Conservation (phyloP, 2,113 vertebrate species). For the Prunella fulvescens region DNA sequence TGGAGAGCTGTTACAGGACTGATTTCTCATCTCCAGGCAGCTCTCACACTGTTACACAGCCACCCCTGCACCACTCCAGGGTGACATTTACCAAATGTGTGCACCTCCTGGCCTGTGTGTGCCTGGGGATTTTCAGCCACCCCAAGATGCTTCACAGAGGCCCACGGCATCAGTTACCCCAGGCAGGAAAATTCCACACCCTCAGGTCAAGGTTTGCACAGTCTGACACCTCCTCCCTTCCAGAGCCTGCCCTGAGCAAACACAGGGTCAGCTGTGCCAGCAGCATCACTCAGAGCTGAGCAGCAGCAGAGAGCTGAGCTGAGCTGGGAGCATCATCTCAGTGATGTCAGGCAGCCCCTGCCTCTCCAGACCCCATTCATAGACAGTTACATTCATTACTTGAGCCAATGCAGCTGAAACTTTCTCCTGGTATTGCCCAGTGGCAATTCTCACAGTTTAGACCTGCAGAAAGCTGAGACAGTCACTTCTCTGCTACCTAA, state of each 20-base stretch:
- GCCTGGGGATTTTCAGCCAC: not conserved
- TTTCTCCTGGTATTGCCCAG: fast-evolving
- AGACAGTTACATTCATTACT: fast-evolving
- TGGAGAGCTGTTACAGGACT: not conserved
- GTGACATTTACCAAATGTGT: not conserved
- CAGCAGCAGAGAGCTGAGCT: not conserved
- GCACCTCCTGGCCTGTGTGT: not conserved
- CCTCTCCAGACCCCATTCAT: not conserved
- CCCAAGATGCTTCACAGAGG: not conserved
- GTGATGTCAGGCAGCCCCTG: not conserved
- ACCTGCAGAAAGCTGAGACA: not conserved
- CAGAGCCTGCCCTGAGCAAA: not conserved
- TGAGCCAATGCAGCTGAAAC: not conserved
- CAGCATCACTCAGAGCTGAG: not conserved
- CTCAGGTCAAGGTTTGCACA: not conserved
- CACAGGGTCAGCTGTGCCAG: not conserved
- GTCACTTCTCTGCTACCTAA: not conserved
- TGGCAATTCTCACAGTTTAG: not conserved
- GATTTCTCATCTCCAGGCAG: conserved; percentile 5
- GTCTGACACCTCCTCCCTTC: not conserved
- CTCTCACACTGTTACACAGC: not conserved
- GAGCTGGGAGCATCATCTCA: not conserved
- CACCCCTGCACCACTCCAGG: not conserved
- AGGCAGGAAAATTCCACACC: not conserved
- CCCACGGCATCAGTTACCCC: not conserved